Conservation (phyloP, 2,888 invertebrate genomes). For the Apamea monoglypha region DNA sequence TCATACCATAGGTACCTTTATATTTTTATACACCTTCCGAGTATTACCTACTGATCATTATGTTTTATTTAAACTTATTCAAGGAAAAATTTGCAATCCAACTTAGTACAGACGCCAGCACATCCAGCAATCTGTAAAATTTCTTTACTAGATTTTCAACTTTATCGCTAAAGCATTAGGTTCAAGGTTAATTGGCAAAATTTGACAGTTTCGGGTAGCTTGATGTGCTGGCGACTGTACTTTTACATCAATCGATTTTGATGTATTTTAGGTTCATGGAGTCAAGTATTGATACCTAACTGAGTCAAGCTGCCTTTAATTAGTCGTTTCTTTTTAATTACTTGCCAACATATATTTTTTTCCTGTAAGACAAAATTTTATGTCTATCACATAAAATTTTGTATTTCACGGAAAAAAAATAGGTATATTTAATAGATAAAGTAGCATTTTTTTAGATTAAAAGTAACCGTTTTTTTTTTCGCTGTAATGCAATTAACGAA, state of each 20-base stretch:
- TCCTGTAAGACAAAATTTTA: too few relatives aligned
- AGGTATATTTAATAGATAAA: background rate
- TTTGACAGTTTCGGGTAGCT: too few relatives aligned
- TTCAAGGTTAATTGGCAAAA: too few relatives aligned
- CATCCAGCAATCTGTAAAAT: too few relatives aligned
- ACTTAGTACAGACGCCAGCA: background rate
- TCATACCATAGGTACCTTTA: background rate
- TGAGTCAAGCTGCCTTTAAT: background rate
- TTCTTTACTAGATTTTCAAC: too few relatives aligned
- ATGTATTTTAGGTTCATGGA: background rate
- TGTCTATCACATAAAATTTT: background rate
- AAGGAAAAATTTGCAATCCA: background rate
- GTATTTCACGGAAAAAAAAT: background rate
- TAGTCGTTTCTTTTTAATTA: background rate
- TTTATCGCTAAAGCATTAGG: too few relatives aligned
- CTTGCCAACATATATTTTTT: background rate
- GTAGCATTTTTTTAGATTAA: background rate
- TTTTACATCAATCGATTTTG: constrained; percentile 2
- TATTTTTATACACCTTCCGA: background rate
- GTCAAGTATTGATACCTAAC: background rate
- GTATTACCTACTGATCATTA: background rate
- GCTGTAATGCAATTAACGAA: too few relatives aligned
- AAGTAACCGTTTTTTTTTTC: too few relatives aligned
- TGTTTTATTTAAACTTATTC: background rate
- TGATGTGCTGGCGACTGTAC: too few relatives aligned